Evolutionary conservation across 2,113 vertebrate species (phyloP).

Genomic region (Gobio gobio): DNA sequence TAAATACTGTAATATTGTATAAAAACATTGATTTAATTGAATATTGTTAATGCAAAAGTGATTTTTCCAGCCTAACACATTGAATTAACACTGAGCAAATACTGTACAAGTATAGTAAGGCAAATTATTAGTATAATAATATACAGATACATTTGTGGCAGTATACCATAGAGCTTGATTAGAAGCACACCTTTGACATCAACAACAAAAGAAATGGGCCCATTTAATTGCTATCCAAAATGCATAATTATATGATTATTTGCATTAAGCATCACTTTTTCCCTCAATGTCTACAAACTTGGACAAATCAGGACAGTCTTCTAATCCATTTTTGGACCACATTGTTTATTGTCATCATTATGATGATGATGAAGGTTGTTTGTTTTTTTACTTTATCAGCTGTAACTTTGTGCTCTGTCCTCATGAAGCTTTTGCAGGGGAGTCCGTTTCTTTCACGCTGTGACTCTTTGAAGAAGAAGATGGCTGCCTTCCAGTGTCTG

Average conservation of each 20-base stretch:
- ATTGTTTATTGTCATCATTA: not conserved
- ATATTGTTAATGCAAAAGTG: not conserved
- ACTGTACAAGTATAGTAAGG: not conserved
- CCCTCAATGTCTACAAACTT: not conserved
- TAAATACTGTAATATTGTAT: too few relatives aligned
- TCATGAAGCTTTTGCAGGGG: constrained; percentile 62
- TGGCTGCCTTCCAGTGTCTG: constrained; percentile 76
- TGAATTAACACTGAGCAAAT: not conserved
- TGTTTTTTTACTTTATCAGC: not conserved
- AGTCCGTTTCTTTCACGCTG: constrained; percentile 66
- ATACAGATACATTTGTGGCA: not conserved
- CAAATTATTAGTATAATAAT: not conserved
- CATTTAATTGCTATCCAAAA: not conserved
- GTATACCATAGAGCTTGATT: not conserved
- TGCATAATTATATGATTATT: not conserved
- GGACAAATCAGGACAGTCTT: not conserved
- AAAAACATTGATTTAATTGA: not conserved
- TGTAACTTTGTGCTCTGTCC: constrained; percentile 54
- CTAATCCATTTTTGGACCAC: not conserved
- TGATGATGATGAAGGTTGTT: not conserved
- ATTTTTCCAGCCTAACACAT: not conserved
- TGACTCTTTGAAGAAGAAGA: constrained; percentile 76
- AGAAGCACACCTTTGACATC: not conserved
- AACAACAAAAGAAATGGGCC: not conserved
- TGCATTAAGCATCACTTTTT: not conserved